These are phyloP conservation scores for Toxonevra muliebris DNA, from an alignment of 2,888 invertebrate species.

Conservation along the genomic window DNA sequence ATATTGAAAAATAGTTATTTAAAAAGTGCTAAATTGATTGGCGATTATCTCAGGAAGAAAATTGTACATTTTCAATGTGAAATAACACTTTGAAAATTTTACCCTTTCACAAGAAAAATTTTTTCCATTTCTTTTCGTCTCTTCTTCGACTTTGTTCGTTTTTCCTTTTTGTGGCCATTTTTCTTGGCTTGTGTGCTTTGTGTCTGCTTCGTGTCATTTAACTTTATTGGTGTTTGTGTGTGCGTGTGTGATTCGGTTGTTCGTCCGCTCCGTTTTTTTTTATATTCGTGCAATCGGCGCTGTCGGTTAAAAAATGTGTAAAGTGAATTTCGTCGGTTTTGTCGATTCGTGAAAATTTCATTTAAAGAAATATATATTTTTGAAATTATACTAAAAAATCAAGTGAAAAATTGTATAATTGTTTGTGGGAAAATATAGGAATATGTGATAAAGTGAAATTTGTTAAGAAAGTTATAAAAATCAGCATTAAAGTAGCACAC, in stretches of 20 bases:
- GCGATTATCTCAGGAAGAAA: constrained; percentile 15
- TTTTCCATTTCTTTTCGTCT: constrained; percentile 21
- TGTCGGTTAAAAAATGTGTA: constrained; percentile 9
- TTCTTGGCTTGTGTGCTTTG: constrained; percentile 21
- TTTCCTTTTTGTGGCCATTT: constrained; percentile 29
- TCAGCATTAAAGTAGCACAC: no score
- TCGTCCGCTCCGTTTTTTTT: constrained; percentile 27
- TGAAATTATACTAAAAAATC: no score
- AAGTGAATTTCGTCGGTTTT: constrained; percentile 7
- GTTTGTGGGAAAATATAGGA: no score
- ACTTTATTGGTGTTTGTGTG: not conserved
- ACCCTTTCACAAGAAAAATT: constrained; percentile 30
- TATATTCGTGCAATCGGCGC: constrained; percentile 21
- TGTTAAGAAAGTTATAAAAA: no score
- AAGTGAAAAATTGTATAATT: no score
- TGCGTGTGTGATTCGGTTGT: constrained; percentile 23
- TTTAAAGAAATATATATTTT: not conserved
- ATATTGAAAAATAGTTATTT: constrained; percentile 21
- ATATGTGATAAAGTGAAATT: no score
- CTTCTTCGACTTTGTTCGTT: constrained; percentile 21
- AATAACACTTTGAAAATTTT: constrained; percentile 22
- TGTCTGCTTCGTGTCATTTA: constrained; percentile 27
- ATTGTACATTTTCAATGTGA: constrained; percentile 1
- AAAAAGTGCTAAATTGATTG: constrained; percentile 13
- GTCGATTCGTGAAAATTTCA: constrained; percentile 21